Conservation (phyloP, 1,140 invertebrate species). For the Rhagoletis pomonella region DNA sequence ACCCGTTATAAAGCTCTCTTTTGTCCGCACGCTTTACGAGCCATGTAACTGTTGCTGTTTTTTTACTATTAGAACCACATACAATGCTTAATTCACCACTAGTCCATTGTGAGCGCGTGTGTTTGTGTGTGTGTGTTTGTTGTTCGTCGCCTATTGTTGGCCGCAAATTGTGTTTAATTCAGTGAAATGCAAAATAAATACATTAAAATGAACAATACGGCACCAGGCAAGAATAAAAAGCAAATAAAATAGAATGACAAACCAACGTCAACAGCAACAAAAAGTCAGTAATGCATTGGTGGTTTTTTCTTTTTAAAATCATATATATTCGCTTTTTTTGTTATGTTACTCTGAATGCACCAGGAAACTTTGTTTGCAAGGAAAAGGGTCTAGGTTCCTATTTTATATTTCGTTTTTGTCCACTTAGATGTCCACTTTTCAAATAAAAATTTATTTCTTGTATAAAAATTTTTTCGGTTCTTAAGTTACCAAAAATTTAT, state of each 20-base stretch:
- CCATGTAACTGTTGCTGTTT: not conserved
- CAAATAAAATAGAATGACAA: not conserved
- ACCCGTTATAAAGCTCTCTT: no score
- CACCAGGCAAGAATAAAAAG: not conserved
- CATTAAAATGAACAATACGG: slow-evolving; percentile 4
- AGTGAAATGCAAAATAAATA: slow-evolving; percentile 45
- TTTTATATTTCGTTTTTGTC: no score
- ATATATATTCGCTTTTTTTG: not conserved
- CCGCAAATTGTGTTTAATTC: slow-evolving; percentile 30
- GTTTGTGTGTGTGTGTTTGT: not conserved
- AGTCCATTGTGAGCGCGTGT: not conserved
- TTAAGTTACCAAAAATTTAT: no score
- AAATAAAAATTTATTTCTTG: no score
- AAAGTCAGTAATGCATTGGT: not conserved
- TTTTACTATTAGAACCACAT: not conserved
- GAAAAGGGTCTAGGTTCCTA: not conserved
- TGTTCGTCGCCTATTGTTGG: not conserved
- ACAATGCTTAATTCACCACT: not conserved
- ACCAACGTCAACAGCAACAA: not conserved
- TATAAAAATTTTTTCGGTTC: no score
- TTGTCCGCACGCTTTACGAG: no score
- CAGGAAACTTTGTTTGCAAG: no score
- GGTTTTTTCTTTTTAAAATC: not conserved
- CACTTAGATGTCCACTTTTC: not conserved
- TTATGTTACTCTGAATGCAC: no score